Evolutionary conservation across 1,140 invertebrate species (phyloP).

Genomic region (Acyrthosiphon pisum): DNA sequence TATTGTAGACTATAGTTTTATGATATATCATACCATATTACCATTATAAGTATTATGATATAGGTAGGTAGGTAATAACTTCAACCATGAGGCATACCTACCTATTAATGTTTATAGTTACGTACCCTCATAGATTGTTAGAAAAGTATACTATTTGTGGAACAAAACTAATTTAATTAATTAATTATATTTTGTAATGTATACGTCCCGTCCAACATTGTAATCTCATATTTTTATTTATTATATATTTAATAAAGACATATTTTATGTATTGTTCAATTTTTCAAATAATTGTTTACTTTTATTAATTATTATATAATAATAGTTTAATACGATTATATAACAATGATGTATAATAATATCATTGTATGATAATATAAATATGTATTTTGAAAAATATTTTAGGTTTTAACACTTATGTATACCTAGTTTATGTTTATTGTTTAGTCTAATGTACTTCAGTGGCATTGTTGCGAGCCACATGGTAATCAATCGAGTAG

Average conservation of each 20-base stretch:
- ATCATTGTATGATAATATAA: neutral
- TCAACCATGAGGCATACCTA: neutral
- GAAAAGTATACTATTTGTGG: neutral
- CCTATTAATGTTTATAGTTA: conserved; percentile 17
- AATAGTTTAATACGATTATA: too few species aligned
- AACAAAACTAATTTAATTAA: neutral
- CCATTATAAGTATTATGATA: conserved; percentile 47
- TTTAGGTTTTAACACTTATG: too few species aligned
- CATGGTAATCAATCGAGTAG: neutral
- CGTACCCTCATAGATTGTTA: neutral
- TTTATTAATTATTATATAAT: too few species aligned
- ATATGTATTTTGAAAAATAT: too few species aligned
- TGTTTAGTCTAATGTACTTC: neutral
- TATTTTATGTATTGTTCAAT: neutral
- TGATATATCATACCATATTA: conserved; percentile 20
- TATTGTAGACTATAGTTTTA: neutral
- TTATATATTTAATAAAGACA: conserved; percentile 12
- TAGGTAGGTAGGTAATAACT: conserved; percentile 29
- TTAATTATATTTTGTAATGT: neutral
- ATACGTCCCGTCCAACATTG: neutral
- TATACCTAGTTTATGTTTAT: neutral
- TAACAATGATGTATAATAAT: too few species aligned
- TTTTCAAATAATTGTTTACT: neutral
- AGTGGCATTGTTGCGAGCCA: neutral
- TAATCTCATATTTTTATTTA: conserved; percentile 24